Evolutionary conservation across 2,113 vertebrate species (phyloP), one percentile per base, ranked within the genome.

Genomic region (Mesocricetus auratus): DNA sequence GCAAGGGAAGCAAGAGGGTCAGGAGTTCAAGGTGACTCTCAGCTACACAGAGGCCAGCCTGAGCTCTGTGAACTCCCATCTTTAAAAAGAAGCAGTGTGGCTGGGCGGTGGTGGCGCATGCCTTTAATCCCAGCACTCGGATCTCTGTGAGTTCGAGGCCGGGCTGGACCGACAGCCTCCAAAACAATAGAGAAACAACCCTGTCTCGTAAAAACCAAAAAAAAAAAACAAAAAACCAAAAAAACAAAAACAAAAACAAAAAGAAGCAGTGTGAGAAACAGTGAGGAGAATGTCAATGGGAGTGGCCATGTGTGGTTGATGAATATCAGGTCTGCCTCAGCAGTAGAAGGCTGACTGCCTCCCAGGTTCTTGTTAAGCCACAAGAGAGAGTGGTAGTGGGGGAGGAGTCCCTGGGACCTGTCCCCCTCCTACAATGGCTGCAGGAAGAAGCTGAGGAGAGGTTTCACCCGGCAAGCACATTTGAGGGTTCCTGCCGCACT

Each of bases 241-340:
- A n/a, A n/a, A n/a, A n/a, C n/a, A n/a, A n/a, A n/a, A n/a, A n/a
- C n/a, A n/a, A n/a, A n/a, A n/a, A n/a, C n/a, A 39, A 86, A 68
- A 47, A 26, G 10, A 81, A 62, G 58, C 19, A 7, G 24, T 56
- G 21, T 47, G 29, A 62, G 58, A 74, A 83, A 10, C 2, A 26
- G 19, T 26, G 22, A 39, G 73, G 47, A 71, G 19, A 58, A 7
- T n/a, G 10, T n/a, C 58, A 47, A 0, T 0, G 17, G 56, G 66
- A 15, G 62, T 36, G 42, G 42, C 45, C 1, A 3, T 0, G 0
- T 26, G 29, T 22, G 4, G 29, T 22, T 50, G 47, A 47, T 17
- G 8, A 1, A 13, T 19, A 3, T 1, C 1, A 68, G 9, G 36
- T 3, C 47, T 7, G 15, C 3, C 7, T 0, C 50, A 0, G 17